A percentile compares a stretch with the other conserved stretches of the same genome.
Conservation (phyloP, 2,113 vertebrate species). For the Epinephelus cyanopodus region DNA sequence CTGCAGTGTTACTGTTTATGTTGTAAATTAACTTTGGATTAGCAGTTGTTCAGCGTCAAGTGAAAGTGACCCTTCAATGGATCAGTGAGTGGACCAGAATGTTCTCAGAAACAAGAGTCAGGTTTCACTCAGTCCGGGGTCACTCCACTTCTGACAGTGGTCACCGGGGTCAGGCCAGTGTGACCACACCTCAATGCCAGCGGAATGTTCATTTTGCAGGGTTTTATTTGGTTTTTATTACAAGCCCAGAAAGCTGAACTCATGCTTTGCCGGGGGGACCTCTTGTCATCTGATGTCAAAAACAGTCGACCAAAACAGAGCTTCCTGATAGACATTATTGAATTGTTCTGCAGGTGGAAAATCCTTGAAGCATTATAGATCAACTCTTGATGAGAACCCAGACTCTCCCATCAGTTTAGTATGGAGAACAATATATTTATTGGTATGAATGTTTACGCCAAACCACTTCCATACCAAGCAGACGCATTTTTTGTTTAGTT, state of each 20-base stretch:
- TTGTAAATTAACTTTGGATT: background rate
- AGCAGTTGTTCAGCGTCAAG: background rate
- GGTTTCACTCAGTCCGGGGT: background rate
- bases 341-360: slow-evolving; percentile 3
- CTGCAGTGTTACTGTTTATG: background rate
- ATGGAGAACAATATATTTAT: background rate
- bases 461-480: background rate
- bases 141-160: background rate
- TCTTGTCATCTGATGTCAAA: background rate
- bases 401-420: background rate
- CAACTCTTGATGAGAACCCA: background rate
- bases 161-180: background rate
- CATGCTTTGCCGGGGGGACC: background rate
- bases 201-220: background rate
- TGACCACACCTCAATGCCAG: background rate
- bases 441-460: background rate
- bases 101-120: background rate
- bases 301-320: background rate
- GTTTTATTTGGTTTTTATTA: background rate
- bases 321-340: background rate
- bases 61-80: background rate
- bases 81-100: background rate
- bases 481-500: background rate
- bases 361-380: background rate
- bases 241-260: background rate